A percentile compares a stretch with the other conserved stretches of the same genome.
Evolutionary conservation across 2,797 vertebrate genomes (phyloP).

Genomic region (Falco naumanni): DNA sequence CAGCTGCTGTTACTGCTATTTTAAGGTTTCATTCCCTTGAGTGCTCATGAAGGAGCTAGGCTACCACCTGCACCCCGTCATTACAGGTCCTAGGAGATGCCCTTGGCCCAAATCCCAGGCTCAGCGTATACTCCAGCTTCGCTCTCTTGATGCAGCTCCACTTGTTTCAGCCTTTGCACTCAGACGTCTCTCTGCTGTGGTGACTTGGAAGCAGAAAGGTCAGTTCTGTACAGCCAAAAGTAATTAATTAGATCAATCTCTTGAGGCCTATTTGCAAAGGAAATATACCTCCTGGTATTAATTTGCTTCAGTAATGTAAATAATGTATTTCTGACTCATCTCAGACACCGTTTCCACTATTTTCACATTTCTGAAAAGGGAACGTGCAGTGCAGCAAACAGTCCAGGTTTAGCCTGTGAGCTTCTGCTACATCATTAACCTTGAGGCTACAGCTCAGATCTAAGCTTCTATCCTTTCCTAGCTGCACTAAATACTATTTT

Average conservation of each 20-base stretch:
- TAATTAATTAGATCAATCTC: constrained; percentile 44
- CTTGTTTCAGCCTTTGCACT: neutral
- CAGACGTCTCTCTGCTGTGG: neutral
- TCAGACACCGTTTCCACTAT: neutral
- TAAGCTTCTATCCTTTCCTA: neutral
- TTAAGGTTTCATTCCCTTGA: neutral
- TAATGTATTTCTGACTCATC: neutral
- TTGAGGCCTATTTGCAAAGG: neutral
- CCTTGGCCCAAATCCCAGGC: neutral
- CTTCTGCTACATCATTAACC: neutral
- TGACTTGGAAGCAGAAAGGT: constrained; percentile 10
- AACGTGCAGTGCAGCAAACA: neutral
- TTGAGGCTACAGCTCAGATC: neutral
- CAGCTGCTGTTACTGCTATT: neutral
- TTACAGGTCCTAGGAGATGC: neutral
- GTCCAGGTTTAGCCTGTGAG: neutral
- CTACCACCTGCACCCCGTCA: constrained; percentile 10
- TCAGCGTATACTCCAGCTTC: neutral
- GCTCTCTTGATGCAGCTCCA: neutral
- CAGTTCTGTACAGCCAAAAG: neutral
- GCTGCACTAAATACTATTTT: neutral
- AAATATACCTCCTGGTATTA: neutral
- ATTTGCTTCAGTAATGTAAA: neutral
- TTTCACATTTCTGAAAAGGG: neutral
- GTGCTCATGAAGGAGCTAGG: neutral